These are phyloP conservation scores for Microplitis demolitor DNA, from an alignment of 1,140 invertebrate genomes.

Conservation along the genomic window DNA sequence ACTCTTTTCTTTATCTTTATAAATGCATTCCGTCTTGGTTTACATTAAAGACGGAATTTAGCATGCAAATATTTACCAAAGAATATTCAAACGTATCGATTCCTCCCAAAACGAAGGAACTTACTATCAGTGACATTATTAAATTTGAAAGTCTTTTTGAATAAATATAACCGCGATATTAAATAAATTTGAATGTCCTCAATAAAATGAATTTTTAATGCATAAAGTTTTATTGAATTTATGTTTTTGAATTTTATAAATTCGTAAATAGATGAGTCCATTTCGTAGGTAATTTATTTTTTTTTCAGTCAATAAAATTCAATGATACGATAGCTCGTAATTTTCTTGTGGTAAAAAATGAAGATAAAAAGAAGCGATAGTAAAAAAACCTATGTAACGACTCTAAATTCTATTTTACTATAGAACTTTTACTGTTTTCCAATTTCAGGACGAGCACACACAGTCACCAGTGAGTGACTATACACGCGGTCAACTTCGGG, in stretches of 20 bases:
- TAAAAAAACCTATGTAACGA: background rate
- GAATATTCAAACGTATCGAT: too few relatives aligned
- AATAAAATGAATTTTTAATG: too few relatives aligned
- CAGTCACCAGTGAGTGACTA: background rate
- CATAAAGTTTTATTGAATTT: too few relatives aligned
- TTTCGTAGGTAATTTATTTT: background rate
- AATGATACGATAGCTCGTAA: constrained; percentile 28
- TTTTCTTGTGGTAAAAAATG: constrained; percentile 22
- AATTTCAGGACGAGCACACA: constrained; percentile 23
- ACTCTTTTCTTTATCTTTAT: background rate
- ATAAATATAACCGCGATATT: too few relatives aligned
- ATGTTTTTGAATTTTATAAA: too few relatives aligned
- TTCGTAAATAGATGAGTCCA: too few relatives aligned
- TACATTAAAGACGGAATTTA: background rate
- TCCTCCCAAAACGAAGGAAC: too few relatives aligned
- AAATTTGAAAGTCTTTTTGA: too few relatives aligned
- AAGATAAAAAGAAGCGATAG: background rate
- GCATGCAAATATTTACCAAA: too few relatives aligned
- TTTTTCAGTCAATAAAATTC: constrained; percentile 29
- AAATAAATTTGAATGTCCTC: too few relatives aligned
- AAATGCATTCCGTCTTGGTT: background rate
- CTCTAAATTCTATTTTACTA: constrained; percentile 33
- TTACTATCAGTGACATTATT: too few relatives aligned
- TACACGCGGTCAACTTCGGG: background rate
- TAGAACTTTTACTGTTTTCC: constrained; percentile 35